Conservation (phyloP, 2,888 invertebrate genomes). For the Drosophila atroscutellata region DNA sequence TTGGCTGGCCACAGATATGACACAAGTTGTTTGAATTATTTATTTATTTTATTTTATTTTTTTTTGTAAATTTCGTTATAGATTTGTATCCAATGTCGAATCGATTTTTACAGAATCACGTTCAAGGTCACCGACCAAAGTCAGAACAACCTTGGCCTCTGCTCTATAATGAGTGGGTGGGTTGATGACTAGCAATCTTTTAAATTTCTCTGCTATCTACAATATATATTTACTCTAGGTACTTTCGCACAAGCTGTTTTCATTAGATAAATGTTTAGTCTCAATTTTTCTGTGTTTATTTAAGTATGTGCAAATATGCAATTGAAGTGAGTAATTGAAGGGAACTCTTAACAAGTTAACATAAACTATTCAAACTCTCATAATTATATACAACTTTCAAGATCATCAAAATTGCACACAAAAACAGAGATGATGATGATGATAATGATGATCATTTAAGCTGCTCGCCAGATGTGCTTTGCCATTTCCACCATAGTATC, state of each 20-base stretch:
- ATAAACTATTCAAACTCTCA: background rate
- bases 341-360: background rate
- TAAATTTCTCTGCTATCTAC: background rate
- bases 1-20: background rate
- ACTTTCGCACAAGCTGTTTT: background rate
- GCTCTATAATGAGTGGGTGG: background rate
- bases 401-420: background rate
- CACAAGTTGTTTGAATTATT: background rate
- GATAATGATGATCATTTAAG: slow-evolving; percentile 4
- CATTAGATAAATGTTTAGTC: background rate
- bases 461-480: slow-evolving; percentile 1
- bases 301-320: background rate
- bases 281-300: background rate
- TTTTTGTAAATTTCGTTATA: background rate
- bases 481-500: slow-evolving; percentile 13
- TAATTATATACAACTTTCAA: background rate
- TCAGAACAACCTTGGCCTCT: background rate
- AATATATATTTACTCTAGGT: background rate
- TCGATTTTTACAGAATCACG: background rate
- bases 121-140: background rate
- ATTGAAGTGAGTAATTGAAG: background rate
- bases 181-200: background rate
- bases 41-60: background rate
- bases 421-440: background rate
- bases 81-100: background rate